Evolutionary conservation across 2,888 invertebrate species (phyloP).

Genomic region (Xestia c-nigrum): DNA sequence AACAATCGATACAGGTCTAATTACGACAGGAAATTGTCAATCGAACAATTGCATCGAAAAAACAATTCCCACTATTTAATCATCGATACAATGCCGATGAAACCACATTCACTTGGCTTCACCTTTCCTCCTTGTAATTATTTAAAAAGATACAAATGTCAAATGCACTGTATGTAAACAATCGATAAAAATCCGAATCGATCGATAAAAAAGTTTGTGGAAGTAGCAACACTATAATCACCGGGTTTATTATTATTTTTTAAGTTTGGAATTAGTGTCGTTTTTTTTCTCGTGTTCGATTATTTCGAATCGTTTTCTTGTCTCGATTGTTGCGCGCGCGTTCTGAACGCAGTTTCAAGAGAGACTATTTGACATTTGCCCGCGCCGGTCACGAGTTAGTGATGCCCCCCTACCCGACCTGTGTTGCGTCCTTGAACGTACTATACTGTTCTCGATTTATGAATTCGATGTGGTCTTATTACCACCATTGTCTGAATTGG

Average conservation of each 20-base stretch:
- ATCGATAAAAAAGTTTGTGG: constrained; percentile 27
- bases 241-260: not conserved
- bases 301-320: constrained; percentile 59
- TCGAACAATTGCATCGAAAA: constrained; percentile 59
- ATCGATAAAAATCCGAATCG: constrained; percentile 44
- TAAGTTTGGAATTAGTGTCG: constrained; percentile 49
- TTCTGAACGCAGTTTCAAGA: constrained; percentile 54
- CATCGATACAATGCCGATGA: constrained; percentile 59
- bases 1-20: constrained; percentile 50
- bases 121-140: constrained; percentile 63
- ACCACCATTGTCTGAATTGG: constrained; percentile 53
- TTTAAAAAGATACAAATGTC: constrained; percentile 52
- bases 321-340: constrained; percentile 68
- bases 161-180: constrained; percentile 44
- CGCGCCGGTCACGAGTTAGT: constrained; percentile 65
- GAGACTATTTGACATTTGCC: constrained; percentile 70
- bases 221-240: constrained; percentile 42
- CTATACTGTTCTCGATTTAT: constrained; percentile 66
- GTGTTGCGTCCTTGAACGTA: constrained; percentile 65
- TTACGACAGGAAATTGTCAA: constrained; percentile 56
- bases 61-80: constrained; percentile 59
- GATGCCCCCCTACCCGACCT: constrained; percentile 66
- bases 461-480: constrained; percentile 62
- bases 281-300: constrained; percentile 66
- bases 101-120: constrained; percentile 64